These are phyloP conservation scores for Tragelaphus imberbis DNA, from an alignment of 2,113 vertebrate genomes.

Conservation along the genomic window DNA sequence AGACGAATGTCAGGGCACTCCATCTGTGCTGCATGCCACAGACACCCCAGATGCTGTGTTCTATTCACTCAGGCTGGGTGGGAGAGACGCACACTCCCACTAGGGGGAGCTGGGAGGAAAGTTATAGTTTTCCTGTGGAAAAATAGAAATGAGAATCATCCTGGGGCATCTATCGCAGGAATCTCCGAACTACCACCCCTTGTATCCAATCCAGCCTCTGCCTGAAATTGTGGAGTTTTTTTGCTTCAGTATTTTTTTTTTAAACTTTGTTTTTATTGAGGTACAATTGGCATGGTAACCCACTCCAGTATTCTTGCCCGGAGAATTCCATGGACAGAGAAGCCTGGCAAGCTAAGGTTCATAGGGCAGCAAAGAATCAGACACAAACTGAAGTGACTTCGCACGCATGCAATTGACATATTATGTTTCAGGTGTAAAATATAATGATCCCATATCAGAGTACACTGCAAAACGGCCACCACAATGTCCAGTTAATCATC, in stretches of 20 bases:
- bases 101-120: background rate
- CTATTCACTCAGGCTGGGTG: too few relatives aligned
- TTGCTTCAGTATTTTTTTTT: background rate
- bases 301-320: background rate
- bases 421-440: background rate
- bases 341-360: background rate
- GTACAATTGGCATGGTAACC: background rate
- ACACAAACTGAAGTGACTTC: background rate
- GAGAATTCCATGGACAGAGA: background rate
- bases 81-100: background rate
- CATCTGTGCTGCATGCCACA: too few relatives aligned
- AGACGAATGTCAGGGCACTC: background rate
- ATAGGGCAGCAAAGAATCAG: background rate
- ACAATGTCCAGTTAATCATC: background rate
- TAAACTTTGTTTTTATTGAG: background rate
- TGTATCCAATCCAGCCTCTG: background rate
- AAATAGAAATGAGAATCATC: background rate
- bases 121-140: background rate
- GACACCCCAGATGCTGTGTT: background rate
- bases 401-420: background rate
- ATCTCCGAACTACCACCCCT: rapidly evolving
- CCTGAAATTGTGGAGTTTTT: background rate
- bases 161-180: background rate
- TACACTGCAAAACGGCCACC: background rate
- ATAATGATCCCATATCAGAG: background rate